Conservation (phyloP, 2,888 invertebrate species). For the Dicyrtoma fusca region DNA sequence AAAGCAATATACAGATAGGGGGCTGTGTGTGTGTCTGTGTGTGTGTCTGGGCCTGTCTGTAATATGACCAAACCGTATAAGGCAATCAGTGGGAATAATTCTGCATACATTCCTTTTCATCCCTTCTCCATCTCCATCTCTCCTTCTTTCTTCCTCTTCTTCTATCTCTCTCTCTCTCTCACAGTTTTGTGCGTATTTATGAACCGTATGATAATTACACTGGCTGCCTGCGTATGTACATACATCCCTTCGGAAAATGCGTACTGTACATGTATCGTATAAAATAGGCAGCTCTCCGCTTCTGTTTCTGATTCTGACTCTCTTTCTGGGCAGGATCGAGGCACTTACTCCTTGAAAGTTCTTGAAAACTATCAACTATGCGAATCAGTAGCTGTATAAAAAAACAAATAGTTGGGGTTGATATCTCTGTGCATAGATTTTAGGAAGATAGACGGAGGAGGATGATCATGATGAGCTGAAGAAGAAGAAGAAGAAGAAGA, state of each 20-base stretch:
- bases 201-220: no score
- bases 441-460: neutral
- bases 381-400: neutral
- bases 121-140: neutral
- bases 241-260: no score
- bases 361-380: no score
- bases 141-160: neutral
- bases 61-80: slow-evolving; percentile 4
- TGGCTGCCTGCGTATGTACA: no score
- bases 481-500: neutral
- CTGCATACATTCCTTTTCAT: neutral
- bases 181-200: neutral
- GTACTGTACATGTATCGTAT: no score
- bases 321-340: no score
- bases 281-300: no score
- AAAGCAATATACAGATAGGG: slow-evolving; percentile 20
- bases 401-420: neutral
- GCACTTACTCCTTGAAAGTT: no score
- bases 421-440: neutral
- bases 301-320: no score
- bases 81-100: slow-evolving; percentile 21
- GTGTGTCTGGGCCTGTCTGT: slow-evolving; percentile 4
- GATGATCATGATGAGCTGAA: neutral
- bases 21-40: slow-evolving; percentile 17
- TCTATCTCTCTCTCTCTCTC: neutral